Evolutionary conservation across 2,888 invertebrate species (phyloP).

Genomic region (Anthoptus insignis): DNA sequence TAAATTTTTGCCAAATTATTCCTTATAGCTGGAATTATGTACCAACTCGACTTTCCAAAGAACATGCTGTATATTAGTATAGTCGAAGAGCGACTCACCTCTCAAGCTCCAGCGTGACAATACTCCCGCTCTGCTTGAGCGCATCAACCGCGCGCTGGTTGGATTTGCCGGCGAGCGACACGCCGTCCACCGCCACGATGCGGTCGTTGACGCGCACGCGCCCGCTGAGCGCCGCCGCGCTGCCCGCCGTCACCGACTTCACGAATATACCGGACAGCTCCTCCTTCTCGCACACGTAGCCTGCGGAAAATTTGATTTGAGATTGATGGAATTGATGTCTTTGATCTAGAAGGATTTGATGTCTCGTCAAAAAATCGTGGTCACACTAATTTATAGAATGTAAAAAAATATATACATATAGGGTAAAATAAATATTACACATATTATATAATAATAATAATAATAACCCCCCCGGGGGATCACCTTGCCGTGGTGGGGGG

Average conservation of each 20-base stretch:
- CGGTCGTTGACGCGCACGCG: constrained; percentile 98
- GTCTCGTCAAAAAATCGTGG: no score
- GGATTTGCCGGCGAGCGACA: constrained; percentile 97
- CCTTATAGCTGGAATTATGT: no score
- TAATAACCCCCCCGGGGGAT: constrained; percentile 5
- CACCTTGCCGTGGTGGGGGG: constrained; percentile 5
- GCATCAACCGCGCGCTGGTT: constrained; percentile 99
- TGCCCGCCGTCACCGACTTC: constrained; percentile 98
- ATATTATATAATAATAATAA: constrained; percentile 5
- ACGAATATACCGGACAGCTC: constrained; percentile 99
- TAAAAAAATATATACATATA: no score
- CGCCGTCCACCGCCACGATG: constrained; percentile 99
- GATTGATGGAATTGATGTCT: no score
- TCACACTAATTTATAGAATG: no score
- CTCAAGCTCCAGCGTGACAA: constrained; percentile 96
- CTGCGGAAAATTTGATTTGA: no score
- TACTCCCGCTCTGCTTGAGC: constrained; percentile 96
- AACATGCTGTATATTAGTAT: no score
- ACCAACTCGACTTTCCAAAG: no score
- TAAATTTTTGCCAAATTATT: no score
- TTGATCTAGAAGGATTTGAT: no score
- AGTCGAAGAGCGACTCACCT: no score
- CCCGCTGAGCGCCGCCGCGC: constrained; percentile 97
- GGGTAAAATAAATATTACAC: no score
- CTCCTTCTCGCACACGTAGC: constrained; percentile 99